Evolutionary conservation across 1,140 invertebrate species (phyloP), one percentile per base, ranked within the genome.

Genomic region (Caenorhabditis latens): DNA sequence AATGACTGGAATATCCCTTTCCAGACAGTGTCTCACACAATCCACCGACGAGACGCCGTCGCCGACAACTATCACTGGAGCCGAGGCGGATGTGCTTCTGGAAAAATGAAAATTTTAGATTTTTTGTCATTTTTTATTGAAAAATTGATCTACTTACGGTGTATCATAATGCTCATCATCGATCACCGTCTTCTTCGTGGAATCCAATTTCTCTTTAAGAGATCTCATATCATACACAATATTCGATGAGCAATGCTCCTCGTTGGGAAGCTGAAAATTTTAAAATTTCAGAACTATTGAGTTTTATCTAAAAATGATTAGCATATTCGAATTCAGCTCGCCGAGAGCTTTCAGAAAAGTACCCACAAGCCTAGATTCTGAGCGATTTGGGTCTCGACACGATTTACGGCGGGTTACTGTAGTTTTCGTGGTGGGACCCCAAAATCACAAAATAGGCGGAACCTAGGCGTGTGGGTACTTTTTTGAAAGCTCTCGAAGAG

Each of bases 11-110:
- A 90, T 85, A n/a, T 85, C 83, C 21, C 84, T 84, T 11, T 87
- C 65, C 53, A 92, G 85, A 88, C 91, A 92, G 65, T 90, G 86
- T 40, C 86, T 67, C 11, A 92, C 87, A n/a, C 89, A 88, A 84
- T 92, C 91, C 1, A 91, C 91, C 2, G 91, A 92, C 32, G 86
- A 88, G 57, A 92, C 92, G 84, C 91, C 91, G 75, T 92, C 91
- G 2, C 91, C 91, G 40, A 91, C 89, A 14, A 91, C 89, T 5
- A 91, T 82, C 3, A 91, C 90, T 19, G 50, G 40, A 2, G 40
- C 19, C 5, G 53, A 58, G 6, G 71, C 24, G 46, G 71, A 79
- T 6, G 71, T 86, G 67, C 32, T 43, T 53, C 84, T 48, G 71
- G 16, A 86, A 57, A n/a, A 57, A 57, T n/a, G 40, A 86, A 53